These are phyloP conservation scores for Drosophila chauvacae DNA, from an alignment of 1,140 invertebrate species.

Conservation along the genomic window DNA sequence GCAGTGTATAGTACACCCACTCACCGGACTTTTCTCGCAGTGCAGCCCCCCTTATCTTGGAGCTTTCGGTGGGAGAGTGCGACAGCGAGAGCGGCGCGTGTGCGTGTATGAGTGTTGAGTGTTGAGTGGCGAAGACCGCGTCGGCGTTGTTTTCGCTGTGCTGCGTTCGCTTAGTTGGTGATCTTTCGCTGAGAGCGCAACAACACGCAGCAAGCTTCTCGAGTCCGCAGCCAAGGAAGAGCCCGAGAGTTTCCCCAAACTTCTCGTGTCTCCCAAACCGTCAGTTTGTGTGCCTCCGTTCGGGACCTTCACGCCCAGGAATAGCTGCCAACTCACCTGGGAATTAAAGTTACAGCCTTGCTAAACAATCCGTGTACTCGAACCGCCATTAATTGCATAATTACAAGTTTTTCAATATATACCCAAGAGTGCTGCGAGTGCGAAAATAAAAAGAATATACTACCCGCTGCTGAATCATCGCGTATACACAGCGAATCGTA, in stretches of 20 bases:
- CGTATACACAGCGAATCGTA: slow-evolving; percentile 22
- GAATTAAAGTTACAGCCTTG: background rate
- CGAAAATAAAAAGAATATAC: slow-evolving; percentile 37
- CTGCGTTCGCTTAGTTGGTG: slow-evolving; percentile 59
- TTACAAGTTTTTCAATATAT: slow-evolving; percentile 46
- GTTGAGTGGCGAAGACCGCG: slow-evolving; percentile 49
- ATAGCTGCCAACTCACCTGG: slow-evolving; percentile 7
- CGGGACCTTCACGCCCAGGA: slow-evolving; percentile 18
- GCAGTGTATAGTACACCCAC: too few relatives aligned
- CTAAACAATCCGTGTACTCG: background rate
- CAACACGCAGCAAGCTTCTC: slow-evolving; percentile 56
- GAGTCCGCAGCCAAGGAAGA: slow-evolving; percentile 21
- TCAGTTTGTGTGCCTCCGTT: slow-evolving; percentile 31
- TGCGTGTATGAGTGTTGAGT: slow-evolving; percentile 52
- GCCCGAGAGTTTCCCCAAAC: slow-evolving; percentile 35
- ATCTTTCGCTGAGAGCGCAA: slow-evolving; percentile 67
- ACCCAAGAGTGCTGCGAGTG: slow-evolving; percentile 35
- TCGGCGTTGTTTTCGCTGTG: slow-evolving; percentile 36
- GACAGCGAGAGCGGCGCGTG: slow-evolving; percentile 13
- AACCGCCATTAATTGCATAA: slow-evolving; percentile 48
- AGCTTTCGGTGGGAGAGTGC: slow-evolving; percentile 48
- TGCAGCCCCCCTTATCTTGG: slow-evolving; percentile 46
- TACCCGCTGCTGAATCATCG: slow-evolving; percentile 46
- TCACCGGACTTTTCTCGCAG: slow-evolving; percentile 1
- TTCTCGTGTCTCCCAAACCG: slow-evolving; percentile 38